Evolutionary conservation across 2,888 invertebrate species (phyloP).

Genomic region (Heliconius erato): DNA sequence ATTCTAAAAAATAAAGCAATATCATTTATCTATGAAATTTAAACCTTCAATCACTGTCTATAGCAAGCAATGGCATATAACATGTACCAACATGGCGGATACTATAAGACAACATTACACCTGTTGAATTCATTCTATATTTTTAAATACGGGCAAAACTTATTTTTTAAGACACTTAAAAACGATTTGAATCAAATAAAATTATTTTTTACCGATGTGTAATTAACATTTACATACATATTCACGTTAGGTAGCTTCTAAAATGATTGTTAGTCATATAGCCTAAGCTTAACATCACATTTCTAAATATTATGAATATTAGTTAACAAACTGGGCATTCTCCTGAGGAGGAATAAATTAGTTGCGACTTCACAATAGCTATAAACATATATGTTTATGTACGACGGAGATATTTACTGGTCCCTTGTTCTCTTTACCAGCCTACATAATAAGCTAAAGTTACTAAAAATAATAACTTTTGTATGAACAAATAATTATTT

Average conservation of each 20-base stretch:
- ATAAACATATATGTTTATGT: slow-evolving; percentile 75
- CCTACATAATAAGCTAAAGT: slow-evolving; percentile 34
- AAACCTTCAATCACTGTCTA: no score
- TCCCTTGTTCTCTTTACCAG: slow-evolving; percentile 44
- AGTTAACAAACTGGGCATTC: slow-evolving; percentile 54
- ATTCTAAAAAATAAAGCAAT: neutral
- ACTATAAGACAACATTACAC: no score
- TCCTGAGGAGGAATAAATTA: slow-evolving; percentile 70
- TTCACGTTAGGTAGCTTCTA: neutral
- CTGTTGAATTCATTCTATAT: no score
- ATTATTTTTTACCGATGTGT: neutral
- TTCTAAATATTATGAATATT: slow-evolving; percentile 52
- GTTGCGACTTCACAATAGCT: slow-evolving; percentile 69
- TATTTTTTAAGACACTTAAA: no score
- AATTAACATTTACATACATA: neutral
- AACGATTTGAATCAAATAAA: no score
- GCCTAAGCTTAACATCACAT: slow-evolving; percentile 21
- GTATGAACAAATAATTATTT: neutral
- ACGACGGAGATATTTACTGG: slow-evolving; percentile 69
- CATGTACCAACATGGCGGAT: no score
- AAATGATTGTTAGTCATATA: neutral
- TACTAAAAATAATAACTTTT: neutral
- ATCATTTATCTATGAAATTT: no score
- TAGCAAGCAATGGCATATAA: no score
- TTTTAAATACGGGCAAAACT: no score